phyloP scores from a whole-genome alignment of 92 coral and sea anemone species.

The Paramuricea clavata region DNA sequence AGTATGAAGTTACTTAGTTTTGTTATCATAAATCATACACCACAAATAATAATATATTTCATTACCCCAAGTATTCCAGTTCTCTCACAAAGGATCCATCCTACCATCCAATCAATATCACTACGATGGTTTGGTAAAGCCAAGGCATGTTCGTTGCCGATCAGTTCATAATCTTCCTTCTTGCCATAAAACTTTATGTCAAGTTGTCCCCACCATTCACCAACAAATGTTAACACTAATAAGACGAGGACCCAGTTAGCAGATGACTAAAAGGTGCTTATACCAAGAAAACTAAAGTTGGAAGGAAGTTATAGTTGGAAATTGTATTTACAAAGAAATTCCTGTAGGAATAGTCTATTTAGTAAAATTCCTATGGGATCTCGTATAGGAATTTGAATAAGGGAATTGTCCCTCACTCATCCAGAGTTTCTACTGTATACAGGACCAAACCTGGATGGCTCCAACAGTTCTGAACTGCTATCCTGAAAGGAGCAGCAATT shows the following conservation, averaged over 20 bases:
- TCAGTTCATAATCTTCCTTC: slow-evolving; percentile 79
- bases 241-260: slow-evolving; percentile 16
- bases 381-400: too few species aligned
- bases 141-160: slow-evolving; percentile 88
- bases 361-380: too few species aligned
- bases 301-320: too few species aligned
- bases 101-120: slow-evolving; percentile 96
- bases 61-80: slow-evolving; percentile 87
- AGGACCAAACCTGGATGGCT: too few species aligned
- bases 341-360: too few species aligned
- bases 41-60: slow-evolving; percentile 7
- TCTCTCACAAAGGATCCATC: slow-evolving; percentile 87
- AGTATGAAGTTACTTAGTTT: too few species aligned
- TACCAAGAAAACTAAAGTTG: not conserved
- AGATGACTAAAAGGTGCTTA: not conserved
- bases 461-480: too few species aligned
- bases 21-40: not conserved
- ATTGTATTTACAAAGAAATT: too few species aligned
- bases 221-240: slow-evolving; percentile 87
- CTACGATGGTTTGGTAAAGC: slow-evolving; percentile 91
- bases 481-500: too few species aligned
- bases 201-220: slow-evolving; percentile 87
- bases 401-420: too few species aligned
- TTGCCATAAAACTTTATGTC: slow-evolving; percentile 87
- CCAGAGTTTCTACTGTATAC: too few species aligned